Percentiles rank a stretch among this genome's conserved stretches.
phyloP scores from a whole-genome alignment of 2,888 invertebrate species.

The Harpagoxenus sublaevis region DNA sequence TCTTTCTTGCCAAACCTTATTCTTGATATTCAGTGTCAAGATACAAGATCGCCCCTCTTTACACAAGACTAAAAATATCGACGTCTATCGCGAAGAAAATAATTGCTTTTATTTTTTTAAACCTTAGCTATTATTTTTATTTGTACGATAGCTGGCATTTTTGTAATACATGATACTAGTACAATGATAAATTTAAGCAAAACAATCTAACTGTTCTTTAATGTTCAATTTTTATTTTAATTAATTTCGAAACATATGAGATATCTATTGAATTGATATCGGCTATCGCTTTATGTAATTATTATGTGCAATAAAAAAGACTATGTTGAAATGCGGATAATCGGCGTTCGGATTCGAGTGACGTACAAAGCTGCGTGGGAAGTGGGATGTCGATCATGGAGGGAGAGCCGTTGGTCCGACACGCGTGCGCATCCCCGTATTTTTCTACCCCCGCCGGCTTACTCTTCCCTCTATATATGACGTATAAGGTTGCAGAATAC shows the following conservation, averaged over 20 bases:
- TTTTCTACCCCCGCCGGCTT: constrained; percentile 77
- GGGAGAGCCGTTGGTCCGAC: constrained; percentile 47
- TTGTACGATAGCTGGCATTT: not conserved
- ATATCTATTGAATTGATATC: not conserved
- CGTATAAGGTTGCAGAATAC: constrained; percentile 83
- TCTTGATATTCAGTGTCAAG: constrained; percentile 40
- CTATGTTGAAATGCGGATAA: not conserved
- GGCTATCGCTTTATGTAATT: constrained; percentile 10
- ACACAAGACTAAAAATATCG: constrained; percentile 56
- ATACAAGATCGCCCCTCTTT: constrained; percentile 49
- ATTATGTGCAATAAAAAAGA: not conserved
- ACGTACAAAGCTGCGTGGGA: constrained; percentile 40
- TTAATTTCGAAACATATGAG: not conserved
- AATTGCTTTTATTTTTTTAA: not conserved
- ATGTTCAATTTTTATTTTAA: too few relatives aligned
- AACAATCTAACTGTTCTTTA: not conserved
- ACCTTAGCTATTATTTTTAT: not conserved
- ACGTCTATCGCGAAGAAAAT: constrained; percentile 30
- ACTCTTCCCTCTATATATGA: constrained; percentile 81
- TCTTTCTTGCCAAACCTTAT: not conserved
- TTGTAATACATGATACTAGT: not conserved
- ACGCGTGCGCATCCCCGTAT: constrained; percentile 84
- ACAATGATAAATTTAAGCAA: not conserved
- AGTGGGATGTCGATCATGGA: constrained; percentile 43
- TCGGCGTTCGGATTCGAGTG: not conserved